These are phyloP conservation scores for Whitmania pigra DNA, from an alignment of 1,140 invertebrate genomes.

Conservation along the genomic window DNA sequence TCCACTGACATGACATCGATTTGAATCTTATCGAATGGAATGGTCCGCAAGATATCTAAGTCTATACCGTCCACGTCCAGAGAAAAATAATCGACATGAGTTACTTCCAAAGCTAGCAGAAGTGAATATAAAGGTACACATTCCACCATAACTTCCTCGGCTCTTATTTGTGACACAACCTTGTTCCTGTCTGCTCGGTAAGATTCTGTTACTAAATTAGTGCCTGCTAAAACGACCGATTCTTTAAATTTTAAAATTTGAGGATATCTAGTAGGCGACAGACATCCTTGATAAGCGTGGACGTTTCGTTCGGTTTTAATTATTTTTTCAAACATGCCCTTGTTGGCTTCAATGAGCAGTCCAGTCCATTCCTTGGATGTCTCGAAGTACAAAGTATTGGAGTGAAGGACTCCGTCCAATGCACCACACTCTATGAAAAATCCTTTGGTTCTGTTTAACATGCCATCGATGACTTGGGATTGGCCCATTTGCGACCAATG, in stretches of 20 bases:
- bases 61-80: conserved; percentile 19
- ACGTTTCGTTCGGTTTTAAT: conserved; percentile 36
- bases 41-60: conserved; percentile 18
- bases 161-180: background rate
- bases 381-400: conserved; percentile 57
- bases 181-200: too few species aligned
- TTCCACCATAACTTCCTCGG: conserved; percentile 5
- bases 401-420: conserved; percentile 47
- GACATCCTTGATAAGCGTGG: conserved; percentile 30
- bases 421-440: conserved; percentile 53
- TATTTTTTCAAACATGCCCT: conserved; percentile 45
- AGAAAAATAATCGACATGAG: conserved; percentile 21
- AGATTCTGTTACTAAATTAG: background rate
- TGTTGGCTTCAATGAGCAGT: conserved; percentile 59
- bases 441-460: conserved; percentile 31
- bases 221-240: background rate
- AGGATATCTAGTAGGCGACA: conserved; percentile 27
- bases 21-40: conserved; percentile 1
- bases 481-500: conserved; percentile 19
- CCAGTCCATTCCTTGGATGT: conserved; percentile 58
- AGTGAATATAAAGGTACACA: conserved; percentile 20
- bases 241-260: conserved; percentile 24
- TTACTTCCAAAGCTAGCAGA: conserved; percentile 13
- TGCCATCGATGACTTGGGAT: conserved; percentile 16
- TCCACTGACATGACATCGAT: conserved; percentile 14